Evolutionary conservation across 1,140 invertebrate genomes (phyloP).

Genomic region (Holotrichia oblita): DNA sequence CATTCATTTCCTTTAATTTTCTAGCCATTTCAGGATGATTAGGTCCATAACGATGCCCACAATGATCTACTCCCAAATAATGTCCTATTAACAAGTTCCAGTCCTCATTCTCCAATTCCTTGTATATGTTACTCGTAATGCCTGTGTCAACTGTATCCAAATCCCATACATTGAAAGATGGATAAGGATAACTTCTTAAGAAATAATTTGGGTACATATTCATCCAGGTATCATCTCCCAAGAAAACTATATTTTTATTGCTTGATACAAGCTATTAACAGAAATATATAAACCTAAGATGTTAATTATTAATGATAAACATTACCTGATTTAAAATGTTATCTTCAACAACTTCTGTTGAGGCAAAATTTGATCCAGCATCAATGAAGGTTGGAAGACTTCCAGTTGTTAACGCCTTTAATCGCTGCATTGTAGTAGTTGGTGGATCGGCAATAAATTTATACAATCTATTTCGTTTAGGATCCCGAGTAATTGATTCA

Average conservation of each 20-base stretch:
- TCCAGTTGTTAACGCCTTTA: constrained; percentile 94
- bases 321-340: constrained; percentile 87
- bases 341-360: constrained; percentile 89
- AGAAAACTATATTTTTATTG: constrained; percentile 76
- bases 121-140: constrained; percentile 68
- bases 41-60: constrained; percentile 94
- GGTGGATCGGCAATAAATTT: constrained; percentile 95
- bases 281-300: neutral
- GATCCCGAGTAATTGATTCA: constrained; percentile 69
- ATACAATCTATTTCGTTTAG: constrained; percentile 73
- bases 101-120: constrained; percentile 78
- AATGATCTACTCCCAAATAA: constrained; percentile 96
- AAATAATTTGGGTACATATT: constrained; percentile 83
- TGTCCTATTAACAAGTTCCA: constrained; percentile 93
- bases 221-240: constrained; percentile 97
- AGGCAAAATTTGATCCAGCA: constrained; percentile 93
- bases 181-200: constrained; percentile 79
- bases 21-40: constrained; percentile 91
- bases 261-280: constrained; percentile 60
- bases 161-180: constrained; percentile 98
- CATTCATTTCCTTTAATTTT: constrained; percentile 91
- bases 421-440: constrained; percentile 94
- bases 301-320: neutral
- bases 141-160: constrained; percentile 94
- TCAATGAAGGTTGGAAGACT: constrained; percentile 97